Base-by-base conservation (phyloP, 2,888 invertebrate genomes). In the Cremastinae sp. region DNA sequence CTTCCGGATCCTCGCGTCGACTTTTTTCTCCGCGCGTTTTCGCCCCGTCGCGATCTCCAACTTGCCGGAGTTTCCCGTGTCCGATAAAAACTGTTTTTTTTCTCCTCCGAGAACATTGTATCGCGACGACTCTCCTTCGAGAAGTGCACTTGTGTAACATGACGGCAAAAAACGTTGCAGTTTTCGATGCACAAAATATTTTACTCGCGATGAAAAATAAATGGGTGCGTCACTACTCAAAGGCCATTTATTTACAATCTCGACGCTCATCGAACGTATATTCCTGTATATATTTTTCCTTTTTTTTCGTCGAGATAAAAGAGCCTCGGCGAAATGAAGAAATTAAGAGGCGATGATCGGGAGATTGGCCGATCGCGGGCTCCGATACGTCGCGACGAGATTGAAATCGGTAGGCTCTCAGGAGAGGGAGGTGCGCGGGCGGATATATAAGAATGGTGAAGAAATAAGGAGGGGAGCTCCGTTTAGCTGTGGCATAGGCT, bases 401-500 rank as follows among this genome's bases (percentile, higher is more conserved):
- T 54, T 54, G 14, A 12, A 47, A 9, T 22, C 22, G 12, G 45
- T 18, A 8, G 16, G 9, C 16, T 20, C 18, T n/a, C 2, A n/a
- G 9, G 14, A n/a, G 36, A 61, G 56, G 22, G 12, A 14, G 72
- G 41, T 49, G 56, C 20, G 59, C 34, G 51, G 43, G 20, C 9
- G 51, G 41, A 20, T 14, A 20, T 7, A 8, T 43, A 28, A 59
- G 36, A 54, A 49, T 4, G 51, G 38, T 22, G 49, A 41, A 64
- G 70, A 65, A 65, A 73, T 68, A 74, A 59, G 66, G 65, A 49
- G 74, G 45, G 22, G 56, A 53, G 70, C 71, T 70, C 70, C 78
- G 78, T 80, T 79, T 78, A 73, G 74, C 78, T 64, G 68, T 59
- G 76, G 68, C 73, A 66, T 58, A 77, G 83, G 82, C 84, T 85